Conservation (phyloP, 2,797 vertebrate species). For the Tragelaphus oryx region DNA sequence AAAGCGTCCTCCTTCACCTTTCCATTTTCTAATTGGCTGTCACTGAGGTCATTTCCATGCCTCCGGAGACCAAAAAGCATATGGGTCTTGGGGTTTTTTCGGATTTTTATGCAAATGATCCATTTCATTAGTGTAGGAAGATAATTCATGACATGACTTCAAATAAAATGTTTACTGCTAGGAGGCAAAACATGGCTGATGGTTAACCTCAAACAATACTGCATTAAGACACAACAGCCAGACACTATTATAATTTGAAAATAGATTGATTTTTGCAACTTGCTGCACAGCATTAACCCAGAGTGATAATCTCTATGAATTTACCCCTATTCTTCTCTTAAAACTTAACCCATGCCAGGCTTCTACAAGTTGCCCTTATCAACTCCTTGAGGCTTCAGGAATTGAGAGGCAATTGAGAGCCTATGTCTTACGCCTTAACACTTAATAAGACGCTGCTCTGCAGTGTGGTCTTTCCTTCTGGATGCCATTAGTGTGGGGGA, state of each 20-base stretch:
- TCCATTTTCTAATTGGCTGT: constrained; percentile 65
- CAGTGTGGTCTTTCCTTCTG: background rate
- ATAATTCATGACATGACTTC: constrained; percentile 61
- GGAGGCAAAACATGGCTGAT: constrained; percentile 66
- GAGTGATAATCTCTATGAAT: background rate
- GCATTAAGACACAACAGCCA: background rate
- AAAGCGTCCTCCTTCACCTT: constrained; percentile 17
- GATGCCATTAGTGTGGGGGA: background rate
- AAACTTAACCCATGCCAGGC: background rate
- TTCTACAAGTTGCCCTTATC: background rate
- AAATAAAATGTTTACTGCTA: constrained; percentile 66
- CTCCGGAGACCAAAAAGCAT: constrained; percentile 71
- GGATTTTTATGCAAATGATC: constrained; percentile 75
- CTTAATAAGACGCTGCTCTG: background rate
- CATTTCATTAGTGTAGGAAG: constrained; percentile 77
- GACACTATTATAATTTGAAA: background rate
- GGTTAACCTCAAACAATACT: constrained; percentile 16
- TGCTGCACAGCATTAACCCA: background rate
- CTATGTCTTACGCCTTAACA: rapidly evolving
- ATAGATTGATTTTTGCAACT: constrained; percentile 23
- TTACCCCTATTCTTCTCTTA: background rate
- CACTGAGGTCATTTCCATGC: constrained; percentile 73
- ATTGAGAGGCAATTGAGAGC: background rate
- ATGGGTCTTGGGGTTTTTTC: constrained; percentile 64
- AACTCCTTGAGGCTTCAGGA: background rate